Evolutionary conservation across 2,888 invertebrate genomes (phyloP), one percentile per base, ranked within the genome.

Genomic region (Harpalus rubripes): DNA sequence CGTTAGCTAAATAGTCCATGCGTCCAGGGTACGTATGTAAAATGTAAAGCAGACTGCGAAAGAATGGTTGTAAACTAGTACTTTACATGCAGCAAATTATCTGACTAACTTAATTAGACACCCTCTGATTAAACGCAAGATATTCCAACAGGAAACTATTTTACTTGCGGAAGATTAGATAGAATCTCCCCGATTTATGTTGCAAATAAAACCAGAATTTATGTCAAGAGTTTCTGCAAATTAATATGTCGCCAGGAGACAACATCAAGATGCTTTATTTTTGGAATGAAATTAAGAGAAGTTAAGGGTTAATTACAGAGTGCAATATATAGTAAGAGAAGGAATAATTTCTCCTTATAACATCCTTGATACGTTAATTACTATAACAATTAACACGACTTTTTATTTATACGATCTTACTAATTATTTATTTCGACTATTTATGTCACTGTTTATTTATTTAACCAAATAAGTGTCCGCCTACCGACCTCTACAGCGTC

Each of bases 31-130:
- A 52, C n/a, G n/a, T n/a, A n/a, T n/a, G n/a, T n/a, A n/a, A n/a
- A n/a, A n/a, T 52, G 44, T 12, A 52, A 52, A 74, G 41, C 18
- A 44, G 18, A 74, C 26, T 32, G 68, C 12, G 44, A 12, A 44
- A 74, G 72, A 74, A 74, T 44, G 72, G 10, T 74, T 52, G 72
- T 44, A 74, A 74, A 74, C 18, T 44, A 18, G 41, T 74, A 44
- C 72, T 74, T 74, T 74, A 74, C 32, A 68, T 68, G 68, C 68
- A 68, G 68, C 68, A 68, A 68, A 68, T 74, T 74, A 74, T 41
- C 52, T 52, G 44, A 8, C 16, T 74, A 74, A 74, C 72, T 74
- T 74, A 74, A 74, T 74, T 74, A 74, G 72, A 74, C 72, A 18
- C 72, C 44, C 65, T 16, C 72, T 74, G 72, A 74, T 74, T 74